Conservation (phyloP, 2,888 invertebrate species). For the Microctonus hyperodae region DNA sequence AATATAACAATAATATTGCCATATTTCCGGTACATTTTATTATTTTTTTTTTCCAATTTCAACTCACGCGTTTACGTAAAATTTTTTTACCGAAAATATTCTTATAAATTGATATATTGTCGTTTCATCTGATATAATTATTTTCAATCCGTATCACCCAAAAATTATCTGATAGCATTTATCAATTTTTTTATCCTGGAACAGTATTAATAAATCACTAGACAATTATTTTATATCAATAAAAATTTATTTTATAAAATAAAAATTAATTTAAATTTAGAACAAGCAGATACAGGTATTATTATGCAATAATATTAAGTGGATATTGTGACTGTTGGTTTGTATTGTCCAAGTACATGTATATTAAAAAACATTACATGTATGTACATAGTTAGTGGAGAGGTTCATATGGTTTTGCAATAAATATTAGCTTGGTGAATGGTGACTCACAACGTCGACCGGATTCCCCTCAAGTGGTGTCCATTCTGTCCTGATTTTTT, state of each 20-base stretch:
- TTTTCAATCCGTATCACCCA: too few relatives aligned
- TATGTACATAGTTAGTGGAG: slow-evolving; percentile 1
- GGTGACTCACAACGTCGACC: slow-evolving; percentile 10
- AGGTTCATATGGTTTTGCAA: slow-evolving; percentile 24
- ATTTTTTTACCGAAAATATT: too few relatives aligned
- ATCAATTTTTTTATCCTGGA: too few relatives aligned
- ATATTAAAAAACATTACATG: not conserved
- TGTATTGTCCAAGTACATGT: too few relatives aligned
- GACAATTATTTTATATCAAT: too few relatives aligned
- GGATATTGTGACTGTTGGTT: slow-evolving; percentile 14
- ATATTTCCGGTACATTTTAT: not conserved
- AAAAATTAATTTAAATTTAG: too few relatives aligned
- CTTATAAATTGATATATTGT: too few relatives aligned
- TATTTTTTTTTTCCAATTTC: not conserved
- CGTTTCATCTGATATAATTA: too few relatives aligned
- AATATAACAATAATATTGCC: not conserved
- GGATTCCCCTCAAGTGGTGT: not conserved
- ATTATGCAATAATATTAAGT: slow-evolving; percentile 18
- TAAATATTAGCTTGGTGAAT: slow-evolving; percentile 9
- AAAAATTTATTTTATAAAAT: too few relatives aligned
- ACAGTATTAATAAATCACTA: too few relatives aligned
- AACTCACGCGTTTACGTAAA: too few relatives aligned
- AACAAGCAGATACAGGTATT: not conserved
- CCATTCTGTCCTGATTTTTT: slow-evolving; percentile 22
- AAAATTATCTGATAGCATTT: too few relatives aligned